phyloP scores from a whole-genome alignment of 2,888 invertebrate genomes.

The Stenolophus ochropezus region DNA sequence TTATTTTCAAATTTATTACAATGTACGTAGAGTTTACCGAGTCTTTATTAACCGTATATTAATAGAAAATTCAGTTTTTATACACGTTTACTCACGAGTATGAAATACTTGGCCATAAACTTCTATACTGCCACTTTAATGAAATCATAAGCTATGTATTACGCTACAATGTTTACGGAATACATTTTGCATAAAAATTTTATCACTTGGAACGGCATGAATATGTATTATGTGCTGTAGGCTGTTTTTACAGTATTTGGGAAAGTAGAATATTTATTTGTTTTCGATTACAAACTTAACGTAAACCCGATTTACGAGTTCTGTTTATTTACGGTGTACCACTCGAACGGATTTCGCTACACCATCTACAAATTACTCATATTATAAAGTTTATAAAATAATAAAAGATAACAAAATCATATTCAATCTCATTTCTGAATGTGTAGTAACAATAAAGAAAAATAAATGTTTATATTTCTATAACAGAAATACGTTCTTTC shows the following conservation, averaged over 20 bases:
- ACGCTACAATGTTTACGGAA: conserved; percentile 1
- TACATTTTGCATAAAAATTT: conserved; percentile 14
- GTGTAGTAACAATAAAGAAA: too few relatives aligned
- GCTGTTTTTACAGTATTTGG: background rate
- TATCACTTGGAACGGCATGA: conserved; percentile 2
- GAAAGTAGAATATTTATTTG: background rate
- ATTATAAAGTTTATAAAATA: too few relatives aligned
- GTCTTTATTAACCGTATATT: background rate
- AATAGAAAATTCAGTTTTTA: conserved; percentile 13
- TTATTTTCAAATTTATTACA: background rate
- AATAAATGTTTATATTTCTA: too few relatives aligned
- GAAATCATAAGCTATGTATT: conserved; percentile 14
- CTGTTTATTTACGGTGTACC: background rate
- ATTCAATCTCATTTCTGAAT: too few relatives aligned
- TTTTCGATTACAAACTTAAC: background rate
- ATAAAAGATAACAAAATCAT: too few relatives aligned
- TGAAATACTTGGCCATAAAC: background rate
- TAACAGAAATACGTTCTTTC: too few relatives aligned
- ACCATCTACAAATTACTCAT: too few relatives aligned
- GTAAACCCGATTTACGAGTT: background rate
- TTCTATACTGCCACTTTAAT: background rate
- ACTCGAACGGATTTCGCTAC: background rate
- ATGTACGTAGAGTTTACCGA: background rate
- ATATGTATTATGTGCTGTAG: background rate
- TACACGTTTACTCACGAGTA: background rate